phyloP scores from a whole-genome alignment of 1,140 invertebrate genomes.

The Drosophila neocordata region DNA sequence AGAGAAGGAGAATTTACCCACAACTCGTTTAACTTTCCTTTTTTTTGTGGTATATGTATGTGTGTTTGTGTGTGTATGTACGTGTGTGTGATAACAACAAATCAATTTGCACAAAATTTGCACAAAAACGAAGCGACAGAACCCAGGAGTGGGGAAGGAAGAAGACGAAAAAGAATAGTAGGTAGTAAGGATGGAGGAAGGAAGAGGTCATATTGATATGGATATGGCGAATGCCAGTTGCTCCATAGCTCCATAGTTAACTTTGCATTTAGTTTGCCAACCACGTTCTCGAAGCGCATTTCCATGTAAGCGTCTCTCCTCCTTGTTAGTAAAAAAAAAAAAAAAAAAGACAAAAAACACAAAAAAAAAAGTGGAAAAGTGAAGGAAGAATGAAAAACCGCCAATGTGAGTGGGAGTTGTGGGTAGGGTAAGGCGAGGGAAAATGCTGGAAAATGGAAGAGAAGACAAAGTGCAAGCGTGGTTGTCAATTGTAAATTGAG shows the following conservation, averaged over 20 bases:
- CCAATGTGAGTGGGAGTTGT: background rate
- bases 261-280: slow-evolving; percentile 78
- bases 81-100: slow-evolving; percentile 72
- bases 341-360: slow-evolving; percentile 20
- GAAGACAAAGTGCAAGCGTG: slow-evolving; percentile 47
- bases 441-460: slow-evolving; percentile 25
- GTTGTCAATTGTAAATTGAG: slow-evolving; percentile 59
- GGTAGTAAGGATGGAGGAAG: slow-evolving; percentile 20
- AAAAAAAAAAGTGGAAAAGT: slow-evolving; percentile 42
- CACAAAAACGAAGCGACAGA: slow-evolving; percentile 41
- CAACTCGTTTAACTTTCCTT: slow-evolving; percentile 3
- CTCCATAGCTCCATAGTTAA: slow-evolving; percentile 48
- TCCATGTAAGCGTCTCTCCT: slow-evolving; percentile 68
- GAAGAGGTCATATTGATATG: slow-evolving; percentile 55
- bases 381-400: slow-evolving; percentile 30
- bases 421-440: background rate
- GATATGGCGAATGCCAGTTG: slow-evolving; percentile 59
- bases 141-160: background rate
- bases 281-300: slow-evolving; percentile 74
- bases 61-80: slow-evolving; percentile 7
- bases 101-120: slow-evolving; percentile 81
- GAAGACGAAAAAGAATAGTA: slow-evolving; percentile 16
- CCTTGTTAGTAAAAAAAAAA: slow-evolving; percentile 66
- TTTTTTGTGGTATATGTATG: background rate
- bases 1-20: slow-evolving; percentile 7